A percentile compares a stretch with the other conserved stretches of the same genome.
Evolutionary conservation across 2,888 invertebrate genomes (phyloP).

Genomic region (Eupithecia subfuscata): DNA sequence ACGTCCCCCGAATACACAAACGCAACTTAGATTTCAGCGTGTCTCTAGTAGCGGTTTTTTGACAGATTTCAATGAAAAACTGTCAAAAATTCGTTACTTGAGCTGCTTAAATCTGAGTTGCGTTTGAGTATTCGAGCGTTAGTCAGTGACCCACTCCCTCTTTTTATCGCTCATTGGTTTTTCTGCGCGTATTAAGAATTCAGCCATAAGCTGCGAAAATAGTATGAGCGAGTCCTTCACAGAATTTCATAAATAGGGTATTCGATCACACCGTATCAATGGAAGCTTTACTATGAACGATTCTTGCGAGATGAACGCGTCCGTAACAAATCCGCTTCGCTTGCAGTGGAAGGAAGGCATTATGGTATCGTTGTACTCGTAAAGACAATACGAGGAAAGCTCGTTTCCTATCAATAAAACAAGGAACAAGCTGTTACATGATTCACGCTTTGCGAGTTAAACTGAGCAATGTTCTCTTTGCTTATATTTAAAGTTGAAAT

Average conservation of each 20-base stretch:
- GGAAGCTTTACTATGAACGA: not conserved
- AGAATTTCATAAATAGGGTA: not conserved
- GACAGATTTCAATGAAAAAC: too few relatives aligned
- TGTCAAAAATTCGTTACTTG: too few relatives aligned
- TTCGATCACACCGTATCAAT: not conserved
- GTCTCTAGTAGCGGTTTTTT: too few relatives aligned
- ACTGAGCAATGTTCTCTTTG: not conserved
- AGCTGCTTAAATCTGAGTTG: too few relatives aligned
- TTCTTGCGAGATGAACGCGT: not conserved
- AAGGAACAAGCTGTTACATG: slow-evolving; percentile 12
- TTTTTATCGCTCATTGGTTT: too few relatives aligned
- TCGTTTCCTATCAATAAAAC: slow-evolving; percentile 34
- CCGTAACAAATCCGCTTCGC: not conserved
- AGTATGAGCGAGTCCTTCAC: not conserved
- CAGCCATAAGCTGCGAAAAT: not conserved
- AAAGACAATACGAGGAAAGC: slow-evolving; percentile 37
- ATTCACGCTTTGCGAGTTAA: not conserved
- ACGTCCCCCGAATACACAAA: too few relatives aligned
- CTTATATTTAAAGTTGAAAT: not conserved
- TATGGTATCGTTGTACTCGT: slow-evolving; percentile 10
- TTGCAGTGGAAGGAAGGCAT: not conserved
- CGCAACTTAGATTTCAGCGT: too few relatives aligned
- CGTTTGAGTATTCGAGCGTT: too few relatives aligned
- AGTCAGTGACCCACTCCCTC: too few relatives aligned
- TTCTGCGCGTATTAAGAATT: not conserved